Percentiles rank a stretch among this genome's conserved stretches.
These are phyloP conservation scores for Ornithorhynchus anatinus DNA, from an alignment of 2,113 vertebrate genomes.

Conservation along the genomic window DNA sequence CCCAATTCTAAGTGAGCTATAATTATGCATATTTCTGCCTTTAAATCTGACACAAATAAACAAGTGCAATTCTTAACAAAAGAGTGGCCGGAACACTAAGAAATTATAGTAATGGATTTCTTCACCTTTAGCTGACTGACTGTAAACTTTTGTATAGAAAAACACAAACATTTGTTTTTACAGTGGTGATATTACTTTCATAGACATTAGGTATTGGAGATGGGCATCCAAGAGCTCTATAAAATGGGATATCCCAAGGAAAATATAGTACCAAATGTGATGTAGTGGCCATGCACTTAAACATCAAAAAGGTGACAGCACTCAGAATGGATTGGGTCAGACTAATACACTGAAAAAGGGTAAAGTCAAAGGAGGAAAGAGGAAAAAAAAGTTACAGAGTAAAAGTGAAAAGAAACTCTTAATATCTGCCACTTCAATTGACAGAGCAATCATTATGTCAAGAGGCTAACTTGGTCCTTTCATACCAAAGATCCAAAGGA, in stretches of 20 bases:
- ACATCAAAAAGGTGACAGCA: not conserved
- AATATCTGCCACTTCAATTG: not conserved
- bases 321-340: not conserved
- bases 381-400: not conserved
- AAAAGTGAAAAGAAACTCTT: not conserved
- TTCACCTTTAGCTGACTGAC: no score
- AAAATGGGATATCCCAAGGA: constrained; percentile 14
- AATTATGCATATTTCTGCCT: no score
- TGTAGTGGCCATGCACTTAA: constrained; percentile 1
- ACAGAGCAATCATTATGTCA: not conserved
- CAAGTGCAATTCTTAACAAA: no score
- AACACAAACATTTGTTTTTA: no score
- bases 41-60: no score
- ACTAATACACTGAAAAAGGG: not conserved
- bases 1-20: no score
- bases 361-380: not conserved
- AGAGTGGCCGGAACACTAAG: no score
- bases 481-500: not conserved
- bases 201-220: no score
- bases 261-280: constrained; percentile 10
- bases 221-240: no score
- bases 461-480: not conserved
- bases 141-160: no score
- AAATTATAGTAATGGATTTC: no score
- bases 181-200: no score